Evolutionary conservation across 2,113 vertebrate species (phyloP).

Genomic region (Arothron firmamentum): DNA sequence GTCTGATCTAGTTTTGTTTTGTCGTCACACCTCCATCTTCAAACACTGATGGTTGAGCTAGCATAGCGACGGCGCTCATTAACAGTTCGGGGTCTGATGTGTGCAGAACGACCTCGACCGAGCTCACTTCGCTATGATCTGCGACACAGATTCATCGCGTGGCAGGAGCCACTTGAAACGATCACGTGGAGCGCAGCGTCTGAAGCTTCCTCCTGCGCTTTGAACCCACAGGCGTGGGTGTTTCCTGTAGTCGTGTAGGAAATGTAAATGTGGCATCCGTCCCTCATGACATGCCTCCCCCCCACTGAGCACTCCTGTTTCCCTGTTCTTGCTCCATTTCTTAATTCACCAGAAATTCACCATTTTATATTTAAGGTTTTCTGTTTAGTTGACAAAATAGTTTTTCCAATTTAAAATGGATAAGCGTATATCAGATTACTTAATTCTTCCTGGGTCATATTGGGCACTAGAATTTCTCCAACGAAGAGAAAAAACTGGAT

Average conservation of each 20-base stretch:
- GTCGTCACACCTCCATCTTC: not conserved
- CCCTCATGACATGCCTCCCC: not conserved
- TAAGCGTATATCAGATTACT: conserved; percentile 3
- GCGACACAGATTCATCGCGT: conserved; percentile 21
- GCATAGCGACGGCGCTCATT: conserved; percentile 27
- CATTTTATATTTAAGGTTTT: not conserved
- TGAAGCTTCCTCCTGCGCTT: not conserved
- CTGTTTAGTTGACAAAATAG: conserved; percentile 31
- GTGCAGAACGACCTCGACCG: conserved; percentile 1
- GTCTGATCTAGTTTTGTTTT: too few species aligned
- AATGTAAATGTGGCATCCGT: not conserved
- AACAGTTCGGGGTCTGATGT: conserved; percentile 4
- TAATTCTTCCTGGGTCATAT: too few species aligned
- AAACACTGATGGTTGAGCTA: conserved; percentile 2
- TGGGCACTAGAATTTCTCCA: too few species aligned
- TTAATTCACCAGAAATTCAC: not conserved
- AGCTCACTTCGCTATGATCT: conserved; percentile 1
- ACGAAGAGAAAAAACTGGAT: conserved; percentile 4
- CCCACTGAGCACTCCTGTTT: not conserved
- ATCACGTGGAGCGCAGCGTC: not conserved
- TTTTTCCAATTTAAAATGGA: conserved; percentile 37
- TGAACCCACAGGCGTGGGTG: conserved; percentile 19
- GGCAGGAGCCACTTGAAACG: conserved; percentile 14
- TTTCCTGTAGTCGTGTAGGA: conserved; percentile 25
- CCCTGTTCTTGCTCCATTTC: not conserved